phyloP scores from a whole-genome alignment of 2,113 vertebrate species.

The Aegotheles bennettii region DNA sequence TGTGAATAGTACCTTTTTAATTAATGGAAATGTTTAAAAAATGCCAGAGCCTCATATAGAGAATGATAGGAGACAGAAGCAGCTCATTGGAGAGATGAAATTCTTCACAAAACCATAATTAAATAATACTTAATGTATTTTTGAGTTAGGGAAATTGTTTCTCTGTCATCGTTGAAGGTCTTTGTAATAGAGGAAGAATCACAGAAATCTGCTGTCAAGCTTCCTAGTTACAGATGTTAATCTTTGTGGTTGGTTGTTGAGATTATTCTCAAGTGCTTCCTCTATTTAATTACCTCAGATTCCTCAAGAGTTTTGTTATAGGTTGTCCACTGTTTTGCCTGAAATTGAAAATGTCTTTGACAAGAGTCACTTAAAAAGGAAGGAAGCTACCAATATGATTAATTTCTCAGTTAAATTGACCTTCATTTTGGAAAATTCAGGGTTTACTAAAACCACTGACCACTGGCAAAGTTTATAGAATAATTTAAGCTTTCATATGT shows the following conservation, averaged over 20 bases:
- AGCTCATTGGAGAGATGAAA: neutral
- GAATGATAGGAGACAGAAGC: neutral
- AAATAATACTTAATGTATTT: neutral
- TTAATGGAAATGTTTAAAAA: neutral
- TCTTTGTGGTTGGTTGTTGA: neutral
- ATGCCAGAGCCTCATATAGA: neutral
- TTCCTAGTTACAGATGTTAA: neutral
- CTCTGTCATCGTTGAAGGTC: neutral
- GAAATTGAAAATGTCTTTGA: neutral
- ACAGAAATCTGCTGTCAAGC: neutral
- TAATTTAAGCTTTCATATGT: neutral
- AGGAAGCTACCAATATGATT: neutral
- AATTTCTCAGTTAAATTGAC: neutral
- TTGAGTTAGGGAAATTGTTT: neutral
- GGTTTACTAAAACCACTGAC: neutral
- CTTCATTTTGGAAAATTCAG: neutral
- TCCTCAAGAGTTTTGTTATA: neutral
- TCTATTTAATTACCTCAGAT: neutral
- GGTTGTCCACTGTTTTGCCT: neutral
- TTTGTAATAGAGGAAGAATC: neutral
- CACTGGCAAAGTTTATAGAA: neutral
- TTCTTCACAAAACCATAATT: neutral
- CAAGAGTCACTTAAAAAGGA: neutral
- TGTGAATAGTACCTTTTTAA: neutral
- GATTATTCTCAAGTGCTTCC: neutral